phyloP scores from a whole-genome alignment of 30 jellyfish, hydroid and myxozoan species.

The Rhopilema esculentum region DNA sequence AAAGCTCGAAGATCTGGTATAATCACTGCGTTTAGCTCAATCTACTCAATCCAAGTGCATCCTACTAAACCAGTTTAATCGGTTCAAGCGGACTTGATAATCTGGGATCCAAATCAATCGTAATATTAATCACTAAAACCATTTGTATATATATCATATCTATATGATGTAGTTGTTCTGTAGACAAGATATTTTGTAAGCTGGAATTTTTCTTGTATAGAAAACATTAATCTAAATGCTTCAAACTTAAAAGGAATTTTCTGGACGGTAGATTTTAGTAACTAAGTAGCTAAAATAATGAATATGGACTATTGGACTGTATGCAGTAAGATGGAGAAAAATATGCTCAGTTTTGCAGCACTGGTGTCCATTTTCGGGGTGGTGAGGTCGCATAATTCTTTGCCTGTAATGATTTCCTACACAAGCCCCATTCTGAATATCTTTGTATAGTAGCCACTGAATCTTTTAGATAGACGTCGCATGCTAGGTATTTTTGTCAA shows the following conservation, averaged over 20 bases:
- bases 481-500: too few species aligned
- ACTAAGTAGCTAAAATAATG: neutral
- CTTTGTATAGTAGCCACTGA: too few species aligned
- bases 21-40: neutral
- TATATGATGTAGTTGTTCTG: conserved; percentile 7
- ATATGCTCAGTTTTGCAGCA: neutral
- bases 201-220: conserved; percentile 13
- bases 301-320: neutral
- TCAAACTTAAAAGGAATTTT: neutral
- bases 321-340: neutral
- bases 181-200: conserved; percentile 24
- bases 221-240: neutral
- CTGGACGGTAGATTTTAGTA: neutral
- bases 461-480: too few species aligned
- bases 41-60: neutral
- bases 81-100: neutral
- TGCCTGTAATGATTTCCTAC: too few species aligned
- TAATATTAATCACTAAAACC: neutral
- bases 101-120: neutral
- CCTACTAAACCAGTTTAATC: neutral
- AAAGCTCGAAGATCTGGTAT: conserved; percentile 53
- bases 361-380: neutral
- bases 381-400: neutral
- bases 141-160: neutral
- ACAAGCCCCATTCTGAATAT: too few species aligned